A percentile compares a stretch with the other conserved stretches of the same genome.
Conservation (phyloP, 2,113 vertebrate species). For the Gallinago media region DNA sequence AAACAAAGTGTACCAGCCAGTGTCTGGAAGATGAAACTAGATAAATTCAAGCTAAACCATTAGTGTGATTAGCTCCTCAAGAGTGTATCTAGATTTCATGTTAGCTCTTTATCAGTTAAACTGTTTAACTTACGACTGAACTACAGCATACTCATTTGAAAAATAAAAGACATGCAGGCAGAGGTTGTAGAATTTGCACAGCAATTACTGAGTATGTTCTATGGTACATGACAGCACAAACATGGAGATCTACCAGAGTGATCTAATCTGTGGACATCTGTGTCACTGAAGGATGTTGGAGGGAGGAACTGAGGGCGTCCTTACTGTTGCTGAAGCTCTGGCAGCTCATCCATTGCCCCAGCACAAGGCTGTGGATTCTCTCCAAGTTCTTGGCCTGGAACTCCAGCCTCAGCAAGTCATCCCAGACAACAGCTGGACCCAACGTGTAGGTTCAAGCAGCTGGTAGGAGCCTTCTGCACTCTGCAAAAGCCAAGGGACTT, state of each 20-base stretch:
- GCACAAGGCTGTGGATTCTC: background rate
- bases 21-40: background rate
- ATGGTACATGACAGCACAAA: background rate
- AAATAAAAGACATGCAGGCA: background rate
- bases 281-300: background rate
- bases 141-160: background rate
- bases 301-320: background rate
- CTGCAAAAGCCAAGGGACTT: background rate
- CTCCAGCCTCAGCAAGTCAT: background rate
- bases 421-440: background rate
- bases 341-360: background rate
- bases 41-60: background rate
- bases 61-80: background rate
- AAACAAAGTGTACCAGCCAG: background rate
- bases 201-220: background rate
- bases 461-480: background rate
- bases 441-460: accelerated
- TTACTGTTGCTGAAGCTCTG: background rate
- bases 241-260: background rate
- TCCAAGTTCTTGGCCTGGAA: background rate
- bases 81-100: background rate
- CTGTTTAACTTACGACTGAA: background rate
- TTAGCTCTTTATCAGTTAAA: background rate
- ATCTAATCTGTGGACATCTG: background rate
- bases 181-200: background rate